These are phyloP conservation scores for Hucho hucho DNA, from an alignment of 2,113 vertebrate genomes.

Conservation along the genomic window DNA sequence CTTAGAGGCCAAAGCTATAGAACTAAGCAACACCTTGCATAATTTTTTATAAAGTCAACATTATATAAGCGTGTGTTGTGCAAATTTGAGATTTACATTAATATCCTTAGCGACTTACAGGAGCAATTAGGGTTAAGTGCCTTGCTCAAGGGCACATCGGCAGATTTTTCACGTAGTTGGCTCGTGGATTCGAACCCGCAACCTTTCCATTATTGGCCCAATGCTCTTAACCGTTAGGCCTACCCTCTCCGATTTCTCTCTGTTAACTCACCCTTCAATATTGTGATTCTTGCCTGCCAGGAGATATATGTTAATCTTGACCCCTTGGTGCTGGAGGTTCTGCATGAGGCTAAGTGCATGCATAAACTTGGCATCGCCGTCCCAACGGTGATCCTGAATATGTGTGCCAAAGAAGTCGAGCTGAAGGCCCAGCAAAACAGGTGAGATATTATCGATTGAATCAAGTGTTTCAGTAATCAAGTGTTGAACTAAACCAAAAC, in stretches of 20 bases:
- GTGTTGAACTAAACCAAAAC: background rate
- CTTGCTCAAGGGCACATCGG: too few relatives aligned
- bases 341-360: constrained; percentile 78
- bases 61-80: background rate
- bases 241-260: background rate
- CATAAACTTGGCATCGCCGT: constrained; percentile 69
- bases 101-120: too few relatives aligned
- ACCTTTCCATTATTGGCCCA: too few relatives aligned
- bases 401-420: constrained; percentile 61
- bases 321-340: constrained; percentile 72
- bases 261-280: background rate
- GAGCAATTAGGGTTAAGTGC: too few relatives aligned
- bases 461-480: background rate
- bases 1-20: too few relatives aligned
- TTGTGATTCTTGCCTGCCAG: constrained; percentile 44
- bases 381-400: constrained; percentile 63
- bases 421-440: constrained; percentile 69
- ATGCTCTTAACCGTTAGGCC: too few relatives aligned
- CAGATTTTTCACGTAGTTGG: too few relatives aligned
- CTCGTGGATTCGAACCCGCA: too few relatives aligned
- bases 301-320: constrained; percentile 79
- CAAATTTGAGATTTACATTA: background rate
- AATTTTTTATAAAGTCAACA: background rate
- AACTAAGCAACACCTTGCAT: background rate
- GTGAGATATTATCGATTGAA: constrained; percentile 58